Base-by-base conservation (phyloP, 2,888 invertebrate genomes). In the Meiosimyza platycephala region DNA sequence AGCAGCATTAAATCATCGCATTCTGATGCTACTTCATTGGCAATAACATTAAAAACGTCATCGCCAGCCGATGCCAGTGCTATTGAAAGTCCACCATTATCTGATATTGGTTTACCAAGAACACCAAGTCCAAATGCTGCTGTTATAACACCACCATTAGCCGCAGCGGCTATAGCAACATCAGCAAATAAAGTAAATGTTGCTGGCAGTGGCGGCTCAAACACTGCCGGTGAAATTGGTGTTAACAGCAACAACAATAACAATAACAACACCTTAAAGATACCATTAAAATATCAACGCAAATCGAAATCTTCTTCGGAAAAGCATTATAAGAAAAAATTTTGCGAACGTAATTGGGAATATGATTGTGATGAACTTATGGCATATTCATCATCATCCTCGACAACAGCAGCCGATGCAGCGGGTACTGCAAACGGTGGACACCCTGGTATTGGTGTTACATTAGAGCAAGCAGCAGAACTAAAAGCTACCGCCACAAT, bases 311-410 rank as follows among this genome's bases (percentile, higher is more conserved):
- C 79, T 80, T 88, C 89, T 0, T 83, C 83, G 52, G 86, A 86
- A 72, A 91, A 91, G 80, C 94, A 94, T 88, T 95, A 94, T 87
- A 95, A 95, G 88, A 95, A 95, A 89, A 94, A 94, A 83, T 93
- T 93, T 88, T 94, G 94, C 88, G 93, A 93, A 91, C 83, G 93
- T 90, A 88, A 91, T 89, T 85, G 92, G 92, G 92, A 90, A 89
- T 87, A 84, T 73, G 85, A 86, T 74, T 85, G 85, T 71, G 85
- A 82, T 72, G 86, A 85, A 51, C 69, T 84, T 64, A 66, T 85
- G 74, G 79, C 82, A 15, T 84, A 83, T 74, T 84, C 84, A 6
- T 84, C 83, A 70, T 81, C 82, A 11, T 77, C 78, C 9, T 76
- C 75, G 16, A 74, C 72, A 3, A 69, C 75, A 7, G 84, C 85